phyloP scores from a whole-genome alignment of 2,113 vertebrate species.

The Oreochromis spilurus region DNA sequence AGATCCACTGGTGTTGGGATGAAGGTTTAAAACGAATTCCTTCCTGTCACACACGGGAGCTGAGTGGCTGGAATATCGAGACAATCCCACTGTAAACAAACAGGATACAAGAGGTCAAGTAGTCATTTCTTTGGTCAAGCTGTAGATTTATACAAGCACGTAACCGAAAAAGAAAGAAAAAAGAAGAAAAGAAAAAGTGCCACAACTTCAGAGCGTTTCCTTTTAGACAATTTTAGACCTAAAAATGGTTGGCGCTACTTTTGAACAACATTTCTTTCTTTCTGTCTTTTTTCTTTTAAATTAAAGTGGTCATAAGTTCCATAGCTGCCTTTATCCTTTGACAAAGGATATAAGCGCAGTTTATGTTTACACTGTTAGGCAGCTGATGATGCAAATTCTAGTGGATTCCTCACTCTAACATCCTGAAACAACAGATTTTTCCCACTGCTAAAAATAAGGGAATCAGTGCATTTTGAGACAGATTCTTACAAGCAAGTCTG shows the following conservation, averaged over 20 bases:
- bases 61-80: constrained; percentile 87
- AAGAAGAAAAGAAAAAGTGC: neutral
- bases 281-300: neutral
- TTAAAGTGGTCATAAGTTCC: neutral
- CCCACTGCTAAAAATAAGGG: neutral
- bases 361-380: neutral
- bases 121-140: neutral
- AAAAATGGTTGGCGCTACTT: neutral
- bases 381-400: neutral
- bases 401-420: neutral
- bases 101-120: neutral
- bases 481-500: neutral
- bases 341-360: neutral
- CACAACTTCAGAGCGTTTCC: neutral
- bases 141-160: neutral
- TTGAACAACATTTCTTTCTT: neutral
- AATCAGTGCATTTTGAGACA: neutral
- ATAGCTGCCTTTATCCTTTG: neutral
- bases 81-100: constrained; percentile 83
- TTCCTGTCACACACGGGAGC: constrained; percentile 89
- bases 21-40: constrained; percentile 93
- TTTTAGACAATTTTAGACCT: neutral
- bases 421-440: neutral
- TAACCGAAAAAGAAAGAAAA: neutral
- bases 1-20: constrained; percentile 82